Percentiles rank a stretch among this genome's conserved stretches.
These are phyloP conservation scores for Gymnoscelis rufifasciata DNA, from an alignment of 2,888 invertebrate species.

Conservation along the genomic window DNA sequence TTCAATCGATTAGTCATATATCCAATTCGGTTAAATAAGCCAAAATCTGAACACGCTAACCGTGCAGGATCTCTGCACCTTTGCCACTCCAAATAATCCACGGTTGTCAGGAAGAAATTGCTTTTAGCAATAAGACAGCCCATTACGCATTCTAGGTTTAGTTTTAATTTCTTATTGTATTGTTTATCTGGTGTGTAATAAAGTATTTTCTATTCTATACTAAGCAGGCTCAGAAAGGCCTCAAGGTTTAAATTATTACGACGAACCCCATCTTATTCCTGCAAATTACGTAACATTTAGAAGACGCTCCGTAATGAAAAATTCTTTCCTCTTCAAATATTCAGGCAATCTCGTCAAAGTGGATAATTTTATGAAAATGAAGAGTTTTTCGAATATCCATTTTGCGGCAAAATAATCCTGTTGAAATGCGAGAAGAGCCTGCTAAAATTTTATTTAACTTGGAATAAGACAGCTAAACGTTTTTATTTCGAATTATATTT, in stretches of 20 bases:
- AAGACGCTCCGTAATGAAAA: conserved; percentile 2
- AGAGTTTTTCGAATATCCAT: background rate
- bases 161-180: too few relatives aligned
- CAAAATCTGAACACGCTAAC: background rate
- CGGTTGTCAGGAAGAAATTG: too few relatives aligned
- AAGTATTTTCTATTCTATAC: too few relatives aligned
- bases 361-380: conserved; percentile 1
- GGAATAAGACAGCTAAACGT: too few relatives aligned
- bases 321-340: conserved; percentile 6
- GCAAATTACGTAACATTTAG: background rate
- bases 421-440: background rate
- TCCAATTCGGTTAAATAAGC: too few relatives aligned
- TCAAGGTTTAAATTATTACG: conserved; percentile 20
- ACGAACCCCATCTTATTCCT: background rate
- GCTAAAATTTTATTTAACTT: too few relatives aligned
- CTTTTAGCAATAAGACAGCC: too few relatives aligned
- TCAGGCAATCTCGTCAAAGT: background rate
- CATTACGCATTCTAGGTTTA: too few relatives aligned
- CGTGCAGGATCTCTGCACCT: conserved; percentile 28
- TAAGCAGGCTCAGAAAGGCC: conserved; percentile 13
- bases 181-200: too few relatives aligned
- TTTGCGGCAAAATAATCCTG: background rate
- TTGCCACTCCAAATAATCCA: too few relatives aligned
- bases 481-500: too few relatives aligned
- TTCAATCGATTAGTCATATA: too few relatives aligned